Evolutionary conservation across 2,113 vertebrate species (phyloP), one percentile per base, ranked within the genome.

Genomic region (Eubucco bourcierii): DNA sequence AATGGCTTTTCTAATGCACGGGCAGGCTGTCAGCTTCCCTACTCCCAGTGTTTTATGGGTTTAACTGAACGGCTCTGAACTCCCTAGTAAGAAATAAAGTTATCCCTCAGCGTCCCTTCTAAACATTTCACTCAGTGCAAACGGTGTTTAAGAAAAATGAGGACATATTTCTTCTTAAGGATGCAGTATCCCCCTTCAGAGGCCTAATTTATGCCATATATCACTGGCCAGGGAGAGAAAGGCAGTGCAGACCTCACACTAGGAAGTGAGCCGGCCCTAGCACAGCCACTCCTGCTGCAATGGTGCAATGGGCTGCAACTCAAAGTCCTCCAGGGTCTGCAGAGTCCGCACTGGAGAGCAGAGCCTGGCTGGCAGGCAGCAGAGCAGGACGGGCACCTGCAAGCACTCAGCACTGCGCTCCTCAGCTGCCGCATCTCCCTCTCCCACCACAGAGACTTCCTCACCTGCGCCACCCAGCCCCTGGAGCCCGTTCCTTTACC

Each of bases 51-150:
- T 99, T 99, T 99, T 99, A 99, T 99, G 98, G 98, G 98, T 98
- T 97, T 98, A 98, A 98, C 98, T 98, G 98, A 99, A 98, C 98
- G 98, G 98, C 98, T 98, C 98, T 98, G 98, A 99, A 99, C 99
- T 99, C 99, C 98, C 99, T 98, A 98, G 98, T 99, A 99, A 99
- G 99, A 99, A 99, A 99, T 99, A 99, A 99, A 99, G 98, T 99
- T 98, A 98, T 99, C 99, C 99, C 98, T 97, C 98, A 97, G 98
- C 98, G 98, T 99, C 98, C 98, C 97, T 98, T 98, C 98, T 98
- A 99, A 99, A 99, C 99, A 99, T 99, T 99, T 99, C 99, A 99
- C 98, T 99, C 98, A 98, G 98, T 98, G 98, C 98, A 99, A 98
- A 98, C 98, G 98, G 98, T 98, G 98, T 98, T 98, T 99, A 98